These are phyloP conservation scores for Diplolepis rosae DNA, from an alignment of 2,888 invertebrate genomes.

Conservation along the genomic window DNA sequence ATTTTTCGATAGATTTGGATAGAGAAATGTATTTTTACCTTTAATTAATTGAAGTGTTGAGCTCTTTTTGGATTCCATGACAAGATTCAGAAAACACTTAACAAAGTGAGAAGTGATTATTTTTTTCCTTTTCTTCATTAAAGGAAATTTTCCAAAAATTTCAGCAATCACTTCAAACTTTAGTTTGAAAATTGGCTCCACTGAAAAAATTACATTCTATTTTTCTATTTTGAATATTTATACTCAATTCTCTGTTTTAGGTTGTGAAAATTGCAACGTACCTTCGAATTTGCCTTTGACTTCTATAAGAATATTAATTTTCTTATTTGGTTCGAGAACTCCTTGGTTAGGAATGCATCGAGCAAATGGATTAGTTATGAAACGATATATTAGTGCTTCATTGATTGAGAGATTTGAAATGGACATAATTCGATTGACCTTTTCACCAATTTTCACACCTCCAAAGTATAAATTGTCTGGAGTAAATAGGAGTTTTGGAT, in stretches of 20 bases:
- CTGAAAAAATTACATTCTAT: no score
- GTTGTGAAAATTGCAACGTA: conserved; percentile 40
- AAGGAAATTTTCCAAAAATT: not conserved
- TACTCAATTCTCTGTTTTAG: no score
- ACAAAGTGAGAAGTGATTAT: not conserved
- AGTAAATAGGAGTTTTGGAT: conserved; percentile 73
- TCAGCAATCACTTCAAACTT: conserved; percentile 55
- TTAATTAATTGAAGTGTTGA: conserved; percentile 35
- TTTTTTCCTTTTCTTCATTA: not conserved
- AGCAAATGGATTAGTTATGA: conserved; percentile 71
- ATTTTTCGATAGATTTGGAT: not conserved
- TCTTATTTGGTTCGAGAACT: conserved; percentile 71
- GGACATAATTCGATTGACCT: conserved; percentile 70
- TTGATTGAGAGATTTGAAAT: conserved; percentile 74
- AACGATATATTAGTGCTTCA: conserved; percentile 72
- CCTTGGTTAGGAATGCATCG: conserved; percentile 72
- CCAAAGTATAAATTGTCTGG: conserved; percentile 75
- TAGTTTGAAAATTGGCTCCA: conserved; percentile 50
- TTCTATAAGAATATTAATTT: conserved; percentile 56
- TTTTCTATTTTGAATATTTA: no score
- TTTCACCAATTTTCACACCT: conserved; percentile 71
- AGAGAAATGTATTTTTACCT: conserved; percentile 33
- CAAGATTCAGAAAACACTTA: not conserved
- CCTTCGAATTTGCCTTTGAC: conserved; percentile 51
- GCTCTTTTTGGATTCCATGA: not conserved